These are phyloP conservation scores for Mythimna albipuncta DNA, from an alignment of 2,888 invertebrate species.

Conservation along the genomic window DNA sequence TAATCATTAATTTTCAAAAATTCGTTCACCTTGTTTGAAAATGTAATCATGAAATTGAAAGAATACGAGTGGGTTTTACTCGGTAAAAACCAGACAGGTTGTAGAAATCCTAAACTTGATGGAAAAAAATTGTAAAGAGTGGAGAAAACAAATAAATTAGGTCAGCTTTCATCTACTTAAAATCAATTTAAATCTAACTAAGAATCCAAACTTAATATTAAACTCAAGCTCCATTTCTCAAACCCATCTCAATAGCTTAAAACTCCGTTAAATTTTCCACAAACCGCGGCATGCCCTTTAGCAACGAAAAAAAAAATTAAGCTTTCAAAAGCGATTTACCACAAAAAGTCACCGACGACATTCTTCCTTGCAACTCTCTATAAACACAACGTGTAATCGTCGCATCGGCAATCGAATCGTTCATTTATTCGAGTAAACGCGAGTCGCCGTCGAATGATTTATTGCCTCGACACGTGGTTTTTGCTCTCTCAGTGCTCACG, in stretches of 20 bases:
- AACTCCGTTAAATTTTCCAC: constrained; percentile 52
- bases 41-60: too few species aligned
- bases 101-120: too few species aligned
- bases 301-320: constrained; percentile 61
- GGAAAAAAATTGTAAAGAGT: background rate
- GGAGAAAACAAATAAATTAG: background rate
- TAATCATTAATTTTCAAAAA: too few species aligned
- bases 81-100: too few species aligned
- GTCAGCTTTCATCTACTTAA: too few species aligned
- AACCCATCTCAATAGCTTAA: constrained; percentile 45
- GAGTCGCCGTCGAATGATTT: constrained; percentile 87
- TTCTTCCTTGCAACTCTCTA: constrained; percentile 87
- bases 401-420: constrained; percentile 87
- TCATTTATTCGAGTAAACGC: constrained; percentile 88
- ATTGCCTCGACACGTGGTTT: constrained; percentile 89
- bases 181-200: too few species aligned
- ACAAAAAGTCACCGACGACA: constrained; percentile 82
- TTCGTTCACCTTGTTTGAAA: too few species aligned
- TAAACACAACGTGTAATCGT: constrained; percentile 84
- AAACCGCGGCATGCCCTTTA: constrained; percentile 65
- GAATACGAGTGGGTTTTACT: too few species aligned
- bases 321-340: constrained; percentile 74
- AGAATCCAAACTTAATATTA: background rate
- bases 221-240: constrained; percentile 22
- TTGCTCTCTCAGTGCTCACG: constrained; percentile 84